Base-by-base conservation (phyloP, 2,888 invertebrate genomes). In the Lepidonotus clava region DNA sequence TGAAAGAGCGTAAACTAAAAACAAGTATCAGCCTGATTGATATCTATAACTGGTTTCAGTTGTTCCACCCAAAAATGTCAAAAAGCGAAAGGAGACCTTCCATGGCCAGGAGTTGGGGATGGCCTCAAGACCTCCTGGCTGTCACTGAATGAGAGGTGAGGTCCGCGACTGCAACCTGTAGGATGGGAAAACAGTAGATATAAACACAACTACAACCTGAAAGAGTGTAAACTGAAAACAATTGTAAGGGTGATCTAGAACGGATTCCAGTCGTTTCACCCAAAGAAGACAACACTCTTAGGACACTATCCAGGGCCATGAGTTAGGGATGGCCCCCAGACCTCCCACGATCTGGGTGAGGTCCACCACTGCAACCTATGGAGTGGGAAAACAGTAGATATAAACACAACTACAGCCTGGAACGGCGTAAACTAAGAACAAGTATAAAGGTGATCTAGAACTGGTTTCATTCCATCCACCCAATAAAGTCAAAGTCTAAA, bases 221-320 rank as follows among this genome's bases (percentile, higher is more conserved):
- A n/a, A n/a, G n/a, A n/a, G n/a, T n/a, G n/a, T n/a, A n/a, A n/a
- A n/a, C n/a, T n/a, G n/a, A n/a, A n/a, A n/a, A n/a, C n/a, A n/a
- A n/a, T n/a, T n/a, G n/a, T n/a, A n/a, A n/a, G n/a, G n/a, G n/a
- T n/a, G n/a, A n/a, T n/a, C n/a, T n/a, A 93, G 14, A 90, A 84
- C 85, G 92, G 92, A 8, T 87, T 87, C 8, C 91, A 91, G 85
- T 89, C 88, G n/a, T 89, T 89, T 24, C 91, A 87, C 21, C 87
- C 87, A 85, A 61, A 86, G 18, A 61, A 40, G 88, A 66, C 66
- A 87, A 89, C n/a, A 51, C 85, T 76, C 51, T 40, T 92, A 86
- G 11, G 91, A 90, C 34, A 92, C 92, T 86, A 92, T 89, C 93
- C 93, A 93, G 8, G 93, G 93, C 93, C 93, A 93, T 6, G 91